Evolutionary conservation across 2,888 invertebrate species (phyloP).

Genomic region (Epirrhoe alternata): DNA sequence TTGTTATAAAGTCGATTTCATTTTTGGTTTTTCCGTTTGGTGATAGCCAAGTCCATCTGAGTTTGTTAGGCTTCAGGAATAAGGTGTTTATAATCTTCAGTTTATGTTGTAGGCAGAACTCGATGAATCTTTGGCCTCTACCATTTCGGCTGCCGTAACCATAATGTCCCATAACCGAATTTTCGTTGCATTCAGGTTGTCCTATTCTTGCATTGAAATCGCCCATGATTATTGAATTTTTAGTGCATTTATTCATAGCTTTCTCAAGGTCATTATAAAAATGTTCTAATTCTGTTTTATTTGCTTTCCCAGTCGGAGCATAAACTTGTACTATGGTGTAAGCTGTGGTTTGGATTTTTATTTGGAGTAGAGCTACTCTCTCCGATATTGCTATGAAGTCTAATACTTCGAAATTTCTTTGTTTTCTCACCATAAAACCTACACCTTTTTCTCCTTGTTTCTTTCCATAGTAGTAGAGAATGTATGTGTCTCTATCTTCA

Average conservation of each 20-base stretch:
- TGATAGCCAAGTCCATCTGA: conserved; percentile 21
- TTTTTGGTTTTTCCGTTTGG: conserved; percentile 13
- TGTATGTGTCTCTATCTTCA: conserved; percentile 8
- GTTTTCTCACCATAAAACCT: conserved; percentile 10
- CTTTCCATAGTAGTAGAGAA: conserved; percentile 4
- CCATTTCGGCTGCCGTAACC: conserved; percentile 23
- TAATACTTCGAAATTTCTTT: background rate
- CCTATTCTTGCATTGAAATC: conserved; percentile 18
- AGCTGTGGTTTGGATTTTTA: background rate
- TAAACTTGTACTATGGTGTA: conserved; percentile 19
- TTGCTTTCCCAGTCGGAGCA: conserved; percentile 16
- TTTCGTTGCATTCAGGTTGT: background rate
- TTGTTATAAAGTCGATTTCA: conserved; percentile 13
- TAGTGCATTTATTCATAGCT: conserved; percentile 7
- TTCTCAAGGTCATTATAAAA: conserved; percentile 9
- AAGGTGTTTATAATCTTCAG: conserved; percentile 24
- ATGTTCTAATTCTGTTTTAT: background rate
- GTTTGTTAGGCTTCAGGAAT: conserved; percentile 13
- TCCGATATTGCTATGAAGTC: conserved; percentile 4
- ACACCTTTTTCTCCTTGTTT: conserved; percentile 12
- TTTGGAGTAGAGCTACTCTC: conserved; percentile 3
- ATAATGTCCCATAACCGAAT: background rate
- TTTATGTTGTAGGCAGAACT: conserved; percentile 26
- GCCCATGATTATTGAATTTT: conserved; percentile 11
- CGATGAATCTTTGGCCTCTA: conserved; percentile 22